Base-by-base conservation (phyloP, 2,888 invertebrate species). In the Papilio gigon region DNA sequence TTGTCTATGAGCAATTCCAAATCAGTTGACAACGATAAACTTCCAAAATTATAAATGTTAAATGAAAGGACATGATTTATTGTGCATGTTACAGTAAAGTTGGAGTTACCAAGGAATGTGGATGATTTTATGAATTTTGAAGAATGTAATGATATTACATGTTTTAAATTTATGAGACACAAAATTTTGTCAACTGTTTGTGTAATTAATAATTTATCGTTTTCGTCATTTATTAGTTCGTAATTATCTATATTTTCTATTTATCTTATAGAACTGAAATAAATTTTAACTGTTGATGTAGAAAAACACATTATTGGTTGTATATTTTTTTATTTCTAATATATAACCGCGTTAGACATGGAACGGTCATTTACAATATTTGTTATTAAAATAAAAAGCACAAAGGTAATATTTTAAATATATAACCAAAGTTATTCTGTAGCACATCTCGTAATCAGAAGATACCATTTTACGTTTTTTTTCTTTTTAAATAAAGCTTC, bases 1-100 rank as follows among this genome's bases (percentile, higher is more conserved):
- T 80, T 94, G 4, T 88, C 91, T 0, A 78, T 80, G 0, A 83
- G 85, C 5, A 89, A 90, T 73, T 76, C 74, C 5, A 79, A 72
- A 71, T 84, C 88, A 0, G 84, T 86, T 5, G 67, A 0, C 82
- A 87, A 14, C 53, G 60, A 68, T 22, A 12, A 33, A 27, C 6
- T 27, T 27, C 25, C 40, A 40, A 20, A 37, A 5, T n/a, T 5
- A 27, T 27, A 5, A 27, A 44, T 8, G n/a, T 40, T 40, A 14
- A n/a, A 40, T 5, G 6, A 40, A 14, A 37, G n/a, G n/a, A 40
- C n/a, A 4, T 40, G 6, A 40, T 40, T n/a, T 40, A 40, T n/a
- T n/a, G n/a, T n/a, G n/a, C n/a, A n/a, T n/a, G n/a, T n/a, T n/a
- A n/a, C n/a, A n/a, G n/a, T n/a, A n/a, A n/a, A n/a, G n/a, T n/a